phyloP scores from a whole-genome alignment of 2,888 invertebrate species.

The Eledona agricola region DNA sequence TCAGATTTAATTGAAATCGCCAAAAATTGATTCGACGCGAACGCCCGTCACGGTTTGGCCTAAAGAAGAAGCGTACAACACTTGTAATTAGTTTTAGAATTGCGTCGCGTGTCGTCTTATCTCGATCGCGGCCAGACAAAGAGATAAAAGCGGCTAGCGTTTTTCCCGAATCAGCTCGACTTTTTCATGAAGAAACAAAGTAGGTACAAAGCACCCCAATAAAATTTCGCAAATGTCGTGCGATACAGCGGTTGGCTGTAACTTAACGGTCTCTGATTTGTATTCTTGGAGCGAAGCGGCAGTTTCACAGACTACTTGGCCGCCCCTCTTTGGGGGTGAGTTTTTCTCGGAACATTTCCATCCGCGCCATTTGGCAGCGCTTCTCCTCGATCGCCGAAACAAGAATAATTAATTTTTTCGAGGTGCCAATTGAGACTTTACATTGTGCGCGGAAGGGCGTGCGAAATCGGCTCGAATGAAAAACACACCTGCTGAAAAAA shows the following conservation, averaged over 20 bases:
- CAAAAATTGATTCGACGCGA: too few species aligned
- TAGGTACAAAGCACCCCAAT: slow-evolving; percentile 55
- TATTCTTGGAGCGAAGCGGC: slow-evolving; percentile 53
- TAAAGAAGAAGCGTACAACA: too few species aligned
- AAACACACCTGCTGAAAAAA: slow-evolving; percentile 3
- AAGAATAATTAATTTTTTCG: slow-evolving; percentile 11
- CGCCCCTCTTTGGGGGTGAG: slow-evolving; percentile 35
- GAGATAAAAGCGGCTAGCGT: slow-evolving; percentile 1
- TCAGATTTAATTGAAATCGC: too few species aligned
- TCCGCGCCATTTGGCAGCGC: slow-evolving; percentile 23
- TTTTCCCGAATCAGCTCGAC: slow-evolving; percentile 35
- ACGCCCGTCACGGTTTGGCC: too few species aligned
- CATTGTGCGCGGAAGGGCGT: slow-evolving; percentile 10
- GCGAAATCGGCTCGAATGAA: slow-evolving; percentile 18
- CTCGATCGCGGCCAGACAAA: too few species aligned
- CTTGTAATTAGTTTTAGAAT: too few species aligned
- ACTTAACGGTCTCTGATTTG: slow-evolving; percentile 55
- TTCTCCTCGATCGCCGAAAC: slow-evolving; percentile 1
- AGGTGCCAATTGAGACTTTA: slow-evolving; percentile 8
- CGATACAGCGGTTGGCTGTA: slow-evolving; percentile 48
- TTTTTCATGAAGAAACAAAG: slow-evolving; percentile 51
- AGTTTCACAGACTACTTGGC: slow-evolving; percentile 59
- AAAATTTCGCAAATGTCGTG: slow-evolving; percentile 53
- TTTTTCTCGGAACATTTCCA: slow-evolving; percentile 12
- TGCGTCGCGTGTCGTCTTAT: too few species aligned